phyloP scores from a whole-genome alignment of 2,113 vertebrate genomes.

The Saccopteryx leptura region DNA sequence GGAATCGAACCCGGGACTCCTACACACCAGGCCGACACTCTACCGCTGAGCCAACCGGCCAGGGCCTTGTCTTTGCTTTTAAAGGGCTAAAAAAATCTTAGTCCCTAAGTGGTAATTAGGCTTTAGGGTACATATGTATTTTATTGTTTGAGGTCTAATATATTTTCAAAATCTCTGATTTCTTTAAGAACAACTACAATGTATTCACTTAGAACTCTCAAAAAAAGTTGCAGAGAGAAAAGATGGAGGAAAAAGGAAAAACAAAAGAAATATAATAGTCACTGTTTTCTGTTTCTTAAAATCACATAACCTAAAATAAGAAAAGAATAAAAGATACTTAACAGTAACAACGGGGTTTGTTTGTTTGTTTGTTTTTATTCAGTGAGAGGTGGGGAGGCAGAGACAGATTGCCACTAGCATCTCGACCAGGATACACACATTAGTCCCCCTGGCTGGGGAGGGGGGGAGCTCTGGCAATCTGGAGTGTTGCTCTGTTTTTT shows the following conservation, averaged over 20 bases:
- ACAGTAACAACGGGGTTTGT: background rate
- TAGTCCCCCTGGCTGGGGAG: too few relatives aligned
- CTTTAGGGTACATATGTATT: conserved; percentile 47
- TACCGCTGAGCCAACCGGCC: too few relatives aligned
- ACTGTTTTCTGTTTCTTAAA: conserved; percentile 71
- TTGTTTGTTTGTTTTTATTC: too few relatives aligned
- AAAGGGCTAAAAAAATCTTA: conserved; percentile 57
- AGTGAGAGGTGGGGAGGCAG: too few relatives aligned
- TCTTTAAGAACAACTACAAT: conserved; percentile 38
- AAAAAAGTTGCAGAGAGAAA: background rate
- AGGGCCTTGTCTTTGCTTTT: background rate
- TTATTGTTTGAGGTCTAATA: conserved; percentile 51
- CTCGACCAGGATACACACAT: too few relatives aligned
- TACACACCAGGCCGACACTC: too few relatives aligned
- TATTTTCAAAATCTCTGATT: conserved; percentile 44
- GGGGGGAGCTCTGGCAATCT: too few relatives aligned
- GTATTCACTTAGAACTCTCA: background rate
- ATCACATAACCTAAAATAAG: background rate
- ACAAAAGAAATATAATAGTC: background rate
- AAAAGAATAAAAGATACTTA: conserved; percentile 42
- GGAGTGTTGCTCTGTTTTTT: too few relatives aligned
- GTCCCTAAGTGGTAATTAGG: background rate
- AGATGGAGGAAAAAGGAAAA: background rate
- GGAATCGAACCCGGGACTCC: too few relatives aligned
- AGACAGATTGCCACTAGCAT: too few relatives aligned